Base-by-base conservation (phyloP, 2,888 invertebrate species). In the Eledona agricola region DNA sequence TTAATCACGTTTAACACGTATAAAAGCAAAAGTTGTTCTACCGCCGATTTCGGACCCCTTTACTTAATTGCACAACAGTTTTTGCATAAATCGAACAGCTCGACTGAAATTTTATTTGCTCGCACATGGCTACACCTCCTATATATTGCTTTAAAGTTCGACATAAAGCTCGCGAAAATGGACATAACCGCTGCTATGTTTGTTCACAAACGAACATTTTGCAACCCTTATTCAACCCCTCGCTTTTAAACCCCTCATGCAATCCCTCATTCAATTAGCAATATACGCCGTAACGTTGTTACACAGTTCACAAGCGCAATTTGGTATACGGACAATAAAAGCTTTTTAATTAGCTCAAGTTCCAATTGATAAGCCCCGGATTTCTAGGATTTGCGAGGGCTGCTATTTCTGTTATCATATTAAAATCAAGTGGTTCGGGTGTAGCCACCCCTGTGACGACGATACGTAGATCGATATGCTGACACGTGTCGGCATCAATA, bases 21-120 rank as follows among this genome's bases (percentile, higher is more conserved):
- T 13, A 46, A 46, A 46, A 46, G 46, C 46, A 37, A 35, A 46
- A 47, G 47, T 47, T 35, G 47, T 47, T 26, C 9, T 19, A 25
- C 46, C 17, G 23, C 32, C 34, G 23, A 16, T 45, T 45, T 32
- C 23, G 7, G 29, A 45, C 12, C 20, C 9, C 15, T 31, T 32
- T 49, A 23, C 49, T 37, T 31, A 49, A 49, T 19, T 26, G 10
- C 19, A 29, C 37, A 49, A 49, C 49, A 37, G 49, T 49, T 49
- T 49, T 37, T 28, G 23, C 49, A 38, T 34, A 38, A 38, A 38
- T n/a, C n/a, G n/a, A n/a, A n/a, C n/a, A n/a, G n/a, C n/a, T n/a
- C n/a, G n/a, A n/a, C n/a, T n/a, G n/a, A n/a, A n/a, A n/a, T n/a
- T n/a, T n/a, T n/a, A n/a, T n/a, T n/a, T n/a, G n/a, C n/a, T n/a